Conservation (phyloP, 35 echinoderm and acorn worm species). For the Nesometra sesokonis region DNA sequence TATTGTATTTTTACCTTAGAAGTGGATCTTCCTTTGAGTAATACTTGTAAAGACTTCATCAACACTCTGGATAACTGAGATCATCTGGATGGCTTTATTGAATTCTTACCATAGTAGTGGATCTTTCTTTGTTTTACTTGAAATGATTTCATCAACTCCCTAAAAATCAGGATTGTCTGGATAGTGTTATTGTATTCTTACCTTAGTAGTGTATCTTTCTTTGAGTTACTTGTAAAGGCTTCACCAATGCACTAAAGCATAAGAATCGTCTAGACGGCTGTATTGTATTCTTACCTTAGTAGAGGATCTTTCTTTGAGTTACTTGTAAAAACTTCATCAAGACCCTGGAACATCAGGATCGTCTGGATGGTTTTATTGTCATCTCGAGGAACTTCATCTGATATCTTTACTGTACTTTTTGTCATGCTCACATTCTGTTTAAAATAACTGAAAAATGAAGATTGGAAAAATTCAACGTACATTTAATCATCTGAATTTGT, state of each 20-base stretch:
- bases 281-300: slow-evolving; percentile 37
- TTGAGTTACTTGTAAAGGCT: too few relatives aligned
- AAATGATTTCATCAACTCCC: too few relatives aligned
- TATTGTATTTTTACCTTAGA: slow-evolving; percentile 38
- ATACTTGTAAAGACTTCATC: slow-evolving; percentile 62
- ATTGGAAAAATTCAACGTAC: too few relatives aligned
- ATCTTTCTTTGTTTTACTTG: too few relatives aligned
- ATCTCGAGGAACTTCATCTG: slow-evolving; percentile 71
- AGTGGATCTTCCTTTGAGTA: slow-evolving; percentile 38
- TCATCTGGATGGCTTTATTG: too few relatives aligned
- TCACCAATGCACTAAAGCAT: too few relatives aligned
- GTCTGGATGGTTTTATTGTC: slow-evolving; percentile 47
- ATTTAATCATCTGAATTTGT: too few relatives aligned
- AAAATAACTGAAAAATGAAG: slow-evolving; percentile 58
- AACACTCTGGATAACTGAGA: slow-evolving; percentile 33
- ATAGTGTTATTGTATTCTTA: neutral
- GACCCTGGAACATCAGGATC: slow-evolving; percentile 41
- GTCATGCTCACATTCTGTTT: slow-evolving; percentile 58
- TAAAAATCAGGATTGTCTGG: neutral
- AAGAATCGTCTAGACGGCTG: neutral
- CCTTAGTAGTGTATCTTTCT: too few relatives aligned
- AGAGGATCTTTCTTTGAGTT: slow-evolving; percentile 51
- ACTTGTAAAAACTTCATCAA: slow-evolving; percentile 60
- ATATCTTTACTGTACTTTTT: slow-evolving; percentile 73
- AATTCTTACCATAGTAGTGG: too few relatives aligned